A percentile compares a stretch with the other conserved stretches of the same genome.
These are phyloP conservation scores for Endomychus coccineus DNA, from an alignment of 2,888 invertebrate species.

Conservation along the genomic window DNA sequence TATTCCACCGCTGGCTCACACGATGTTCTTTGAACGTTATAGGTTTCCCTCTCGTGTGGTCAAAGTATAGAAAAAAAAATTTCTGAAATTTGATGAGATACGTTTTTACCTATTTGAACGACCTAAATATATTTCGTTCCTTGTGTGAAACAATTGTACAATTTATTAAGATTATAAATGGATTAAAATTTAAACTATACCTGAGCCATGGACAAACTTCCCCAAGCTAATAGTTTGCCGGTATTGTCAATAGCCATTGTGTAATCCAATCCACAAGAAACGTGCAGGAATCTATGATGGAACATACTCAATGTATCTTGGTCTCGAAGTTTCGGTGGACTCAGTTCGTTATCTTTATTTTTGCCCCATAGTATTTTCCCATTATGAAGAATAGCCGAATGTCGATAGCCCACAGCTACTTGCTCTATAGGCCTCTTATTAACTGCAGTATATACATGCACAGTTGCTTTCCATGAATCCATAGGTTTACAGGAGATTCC, in stretches of 20 bases:
- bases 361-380: constrained; percentile 63
- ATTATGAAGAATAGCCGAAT: constrained; percentile 49
- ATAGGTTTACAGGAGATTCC: constrained; percentile 17
- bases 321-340: constrained; percentile 53
- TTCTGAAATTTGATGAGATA: too few relatives aligned
- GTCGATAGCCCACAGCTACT: constrained; percentile 69
- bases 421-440: constrained; percentile 31
- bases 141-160: too few relatives aligned
- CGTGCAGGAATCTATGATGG: constrained; percentile 38
- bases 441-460: constrained; percentile 37
- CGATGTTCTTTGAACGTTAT: too few relatives aligned
- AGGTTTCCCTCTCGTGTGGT: too few relatives aligned
- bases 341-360: constrained; percentile 85
- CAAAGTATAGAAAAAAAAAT: too few relatives aligned
- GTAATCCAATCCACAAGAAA: constrained; percentile 71
- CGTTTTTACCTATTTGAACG: too few relatives aligned
- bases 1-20: too few relatives aligned
- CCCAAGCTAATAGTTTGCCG: constrained; percentile 68
- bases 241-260: constrained; percentile 61
- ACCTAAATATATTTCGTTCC: too few relatives aligned
- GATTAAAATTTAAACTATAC: constrained; percentile 37
- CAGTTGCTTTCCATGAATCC: constrained; percentile 37
- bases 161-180: too few relatives aligned
- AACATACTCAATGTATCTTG: constrained; percentile 34
- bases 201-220: constrained; percentile 62